phyloP scores from a whole-genome alignment of 2,888 invertebrate genomes.

The Rhagonycha lutea region DNA sequence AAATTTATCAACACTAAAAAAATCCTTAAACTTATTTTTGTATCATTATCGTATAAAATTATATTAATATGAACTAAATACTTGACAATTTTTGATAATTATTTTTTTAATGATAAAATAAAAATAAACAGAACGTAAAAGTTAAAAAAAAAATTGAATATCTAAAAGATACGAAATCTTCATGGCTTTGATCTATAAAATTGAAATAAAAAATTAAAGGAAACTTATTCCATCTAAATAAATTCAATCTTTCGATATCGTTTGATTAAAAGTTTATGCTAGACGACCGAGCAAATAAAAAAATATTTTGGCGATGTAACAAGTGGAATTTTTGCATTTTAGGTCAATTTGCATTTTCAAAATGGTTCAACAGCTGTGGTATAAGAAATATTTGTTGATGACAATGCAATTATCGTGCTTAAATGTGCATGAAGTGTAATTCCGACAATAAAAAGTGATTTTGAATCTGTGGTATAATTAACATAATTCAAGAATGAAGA shows the following conservation, averaged over 20 bases:
- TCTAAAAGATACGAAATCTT: background rate
- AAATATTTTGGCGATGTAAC: background rate
- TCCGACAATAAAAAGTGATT: background rate
- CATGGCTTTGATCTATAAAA: background rate
- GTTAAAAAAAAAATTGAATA: background rate
- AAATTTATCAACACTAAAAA: background rate
- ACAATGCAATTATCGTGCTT: background rate
- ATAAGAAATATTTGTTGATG: background rate
- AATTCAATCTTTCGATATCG: background rate
- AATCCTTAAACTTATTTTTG: background rate
- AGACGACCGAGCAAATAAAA: background rate
- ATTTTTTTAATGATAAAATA: background rate
- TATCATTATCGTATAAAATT: background rate
- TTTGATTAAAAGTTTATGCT: background rate
- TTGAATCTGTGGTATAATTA: background rate
- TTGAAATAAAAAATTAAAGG: background rate
- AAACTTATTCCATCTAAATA: background rate
- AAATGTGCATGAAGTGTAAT: conserved; percentile 1
- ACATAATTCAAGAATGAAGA: background rate
- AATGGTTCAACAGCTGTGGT: background rate
- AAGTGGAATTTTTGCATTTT: background rate
- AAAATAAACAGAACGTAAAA: background rate
- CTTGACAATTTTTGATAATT: background rate
- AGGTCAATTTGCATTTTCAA: background rate
- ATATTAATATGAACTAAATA: background rate